Base-by-base conservation (phyloP, 2,797 vertebrate species). In the Scarus forsteni region DNA sequence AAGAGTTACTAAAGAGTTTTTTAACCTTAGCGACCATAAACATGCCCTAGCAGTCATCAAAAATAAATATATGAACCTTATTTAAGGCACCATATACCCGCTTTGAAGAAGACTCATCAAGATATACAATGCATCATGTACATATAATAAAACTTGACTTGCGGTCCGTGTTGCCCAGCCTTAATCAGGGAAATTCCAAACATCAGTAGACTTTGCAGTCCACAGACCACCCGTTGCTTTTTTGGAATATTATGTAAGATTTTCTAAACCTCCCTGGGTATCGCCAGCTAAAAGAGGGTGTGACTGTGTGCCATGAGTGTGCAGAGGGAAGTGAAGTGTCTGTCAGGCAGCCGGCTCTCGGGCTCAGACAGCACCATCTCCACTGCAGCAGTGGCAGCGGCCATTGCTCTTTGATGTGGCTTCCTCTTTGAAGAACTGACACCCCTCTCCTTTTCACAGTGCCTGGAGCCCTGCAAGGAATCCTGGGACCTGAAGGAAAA, bases 391-490 rank as follows among this genome's bases (percentile, higher is more conserved):
- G 27, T 27, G 27, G 13, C 61, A 48, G 73, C 56, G 14, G 70
- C 43, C 34, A 14, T 60, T 36, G 9, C 70, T 65, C 89, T 91
- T 92, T 92, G 86, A 92, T 92, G 80, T 54, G 52, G 52, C 52
- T 54, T 10, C 52, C 52, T 38, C 52, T 54, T 54, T 54, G 52
- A 54, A 54, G 52, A 54, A 88, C 80, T 90, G 80, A 92, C 90
- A 85, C 87, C 81, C 83, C 85, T 89, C 87, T 62, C 71, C 66
- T 85, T 83, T 87, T 91, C 82, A 82, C 91, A 99, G 98, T 99
- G 98, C 93, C 94, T 99, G 93, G 96, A 98, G 92, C 98, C 98
- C 12, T 99, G 98, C 93, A 96, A 96, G 90, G 96, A 96, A 86
- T 95, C 96, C 60, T 96, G 97, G 96, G 96, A 98, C 87, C 90